Evolutionary conservation across 2,797 vertebrate species (phyloP).

Genomic region (Adelosebastes latens): DNA sequence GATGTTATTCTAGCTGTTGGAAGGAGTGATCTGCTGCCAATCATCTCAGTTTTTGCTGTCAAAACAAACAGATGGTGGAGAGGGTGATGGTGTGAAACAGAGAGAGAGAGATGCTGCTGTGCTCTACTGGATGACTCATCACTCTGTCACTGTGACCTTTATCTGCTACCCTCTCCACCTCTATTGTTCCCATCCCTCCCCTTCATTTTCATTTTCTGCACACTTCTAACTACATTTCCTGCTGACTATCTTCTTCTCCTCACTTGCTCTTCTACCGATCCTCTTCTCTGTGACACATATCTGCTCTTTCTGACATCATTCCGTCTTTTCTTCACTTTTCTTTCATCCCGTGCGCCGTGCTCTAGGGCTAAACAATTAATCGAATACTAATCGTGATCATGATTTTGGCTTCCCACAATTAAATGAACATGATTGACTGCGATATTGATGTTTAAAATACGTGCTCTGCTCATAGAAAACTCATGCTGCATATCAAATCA

Average conservation of each 20-base stretch:
- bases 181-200: conserved; percentile 12
- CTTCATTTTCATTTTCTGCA: conserved; percentile 50
- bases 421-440: too few species aligned
- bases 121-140: conserved; percentile 70
- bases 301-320: background rate
- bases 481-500: too few species aligned
- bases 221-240: conserved; percentile 28
- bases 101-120: conserved; percentile 30
- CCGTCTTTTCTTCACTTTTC: background rate
- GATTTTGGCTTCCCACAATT: too few species aligned
- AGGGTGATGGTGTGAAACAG: conserved; percentile 20
- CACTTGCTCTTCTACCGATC: background rate
- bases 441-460: too few species aligned
- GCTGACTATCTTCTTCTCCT: background rate
- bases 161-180: conserved; percentile 46
- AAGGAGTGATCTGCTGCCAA: conserved; percentile 13
- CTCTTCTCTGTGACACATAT: background rate
- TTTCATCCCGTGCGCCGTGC: background rate
- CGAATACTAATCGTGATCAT: too few species aligned
- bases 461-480: too few species aligned
- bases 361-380: too few species aligned
- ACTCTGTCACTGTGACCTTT: conserved; percentile 70
- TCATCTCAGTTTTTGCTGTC: conserved; percentile 39
- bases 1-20: background rate
- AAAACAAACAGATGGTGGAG: conserved; percentile 41